These are phyloP conservation scores for Sarcophaga caerulescens DNA, from an alignment of 2,888 invertebrate species.

Conservation along the genomic window DNA sequence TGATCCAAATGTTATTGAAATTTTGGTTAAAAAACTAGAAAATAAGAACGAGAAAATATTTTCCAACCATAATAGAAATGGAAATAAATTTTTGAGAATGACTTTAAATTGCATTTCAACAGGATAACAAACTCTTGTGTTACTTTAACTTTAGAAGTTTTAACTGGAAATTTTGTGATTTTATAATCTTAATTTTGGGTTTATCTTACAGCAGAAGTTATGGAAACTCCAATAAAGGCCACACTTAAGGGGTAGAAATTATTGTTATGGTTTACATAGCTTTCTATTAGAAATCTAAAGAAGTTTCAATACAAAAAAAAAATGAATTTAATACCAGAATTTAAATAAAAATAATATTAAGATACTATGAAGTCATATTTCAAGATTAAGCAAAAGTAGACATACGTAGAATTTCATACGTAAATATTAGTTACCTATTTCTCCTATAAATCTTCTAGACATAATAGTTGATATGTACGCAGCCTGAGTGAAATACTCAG, in stretches of 20 bases:
- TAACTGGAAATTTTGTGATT: constrained; percentile 48
- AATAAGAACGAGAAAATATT: neutral
- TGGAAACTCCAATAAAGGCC: neutral
- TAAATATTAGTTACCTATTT: too few species aligned
- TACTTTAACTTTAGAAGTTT: constrained; percentile 38
- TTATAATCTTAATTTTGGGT: constrained; percentile 37
- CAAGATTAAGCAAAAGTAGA: too few species aligned
- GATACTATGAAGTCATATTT: too few species aligned
- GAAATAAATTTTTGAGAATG: constrained; percentile 57
- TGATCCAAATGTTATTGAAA: constrained; percentile 50
- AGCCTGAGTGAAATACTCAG: too few species aligned
- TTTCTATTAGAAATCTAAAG: neutral
- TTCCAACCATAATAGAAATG: constrained; percentile 18
- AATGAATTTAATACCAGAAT: too few species aligned
- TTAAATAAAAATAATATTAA: too few species aligned
- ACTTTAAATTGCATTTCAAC: constrained; percentile 25
- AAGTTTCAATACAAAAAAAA: neutral
- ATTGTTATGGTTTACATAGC: neutral
- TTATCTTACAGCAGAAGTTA: constrained; percentile 1
- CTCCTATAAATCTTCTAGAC: too few species aligned
- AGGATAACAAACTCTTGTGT: neutral
- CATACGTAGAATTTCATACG: too few species aligned
- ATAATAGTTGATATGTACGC: too few species aligned
- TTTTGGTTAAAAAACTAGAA: neutral
- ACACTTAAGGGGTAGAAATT: neutral